Percentiles rank a stretch among this genome's conserved stretches.
phyloP scores from a whole-genome alignment of 2,113 vertebrate genomes.

The Chroicocephalus ridibundus region DNA sequence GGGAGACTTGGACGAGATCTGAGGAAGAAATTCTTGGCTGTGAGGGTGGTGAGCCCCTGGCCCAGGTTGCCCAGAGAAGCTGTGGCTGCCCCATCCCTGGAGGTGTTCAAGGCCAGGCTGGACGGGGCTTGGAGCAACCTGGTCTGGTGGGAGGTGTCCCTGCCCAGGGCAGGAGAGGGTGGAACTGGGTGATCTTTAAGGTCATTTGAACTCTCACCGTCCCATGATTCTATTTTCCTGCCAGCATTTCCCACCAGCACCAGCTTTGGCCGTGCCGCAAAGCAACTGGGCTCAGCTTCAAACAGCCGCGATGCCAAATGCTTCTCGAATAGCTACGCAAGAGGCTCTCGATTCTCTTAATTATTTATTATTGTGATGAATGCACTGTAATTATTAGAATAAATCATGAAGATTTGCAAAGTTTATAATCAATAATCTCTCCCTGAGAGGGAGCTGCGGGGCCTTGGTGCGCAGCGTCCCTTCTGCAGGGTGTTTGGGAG shows the following conservation, averaged over 20 bases:
- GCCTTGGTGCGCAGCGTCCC: neutral
- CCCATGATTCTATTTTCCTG: neutral
- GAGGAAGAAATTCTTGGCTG: too few species aligned
- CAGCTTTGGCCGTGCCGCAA: rapidly evolving
- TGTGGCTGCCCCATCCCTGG: too few species aligned
- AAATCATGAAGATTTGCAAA: neutral
- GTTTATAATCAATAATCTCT: neutral
- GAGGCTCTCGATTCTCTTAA: neutral
- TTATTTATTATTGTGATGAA: neutral
- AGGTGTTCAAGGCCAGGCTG: neutral
- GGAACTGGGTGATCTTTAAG: neutral
- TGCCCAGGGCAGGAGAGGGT: neutral
- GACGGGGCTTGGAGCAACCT: neutral
- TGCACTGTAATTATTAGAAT: neutral
- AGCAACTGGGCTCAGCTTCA: neutral
- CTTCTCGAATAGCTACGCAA: neutral
- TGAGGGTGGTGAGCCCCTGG: too few species aligned
- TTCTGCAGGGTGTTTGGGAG: neutral
- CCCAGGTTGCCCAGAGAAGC: too few species aligned
- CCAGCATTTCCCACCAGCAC: neutral
- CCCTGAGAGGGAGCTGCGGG: neutral
- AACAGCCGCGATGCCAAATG: rapidly evolving
- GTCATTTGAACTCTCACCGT: neutral
- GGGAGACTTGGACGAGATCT: too few species aligned
- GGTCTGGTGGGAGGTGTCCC: neutral